Evolutionary conservation across 2,888 invertebrate genomes (phyloP), one percentile per base, ranked within the genome.

Genomic region (Pantelozetes paolii): DNA sequence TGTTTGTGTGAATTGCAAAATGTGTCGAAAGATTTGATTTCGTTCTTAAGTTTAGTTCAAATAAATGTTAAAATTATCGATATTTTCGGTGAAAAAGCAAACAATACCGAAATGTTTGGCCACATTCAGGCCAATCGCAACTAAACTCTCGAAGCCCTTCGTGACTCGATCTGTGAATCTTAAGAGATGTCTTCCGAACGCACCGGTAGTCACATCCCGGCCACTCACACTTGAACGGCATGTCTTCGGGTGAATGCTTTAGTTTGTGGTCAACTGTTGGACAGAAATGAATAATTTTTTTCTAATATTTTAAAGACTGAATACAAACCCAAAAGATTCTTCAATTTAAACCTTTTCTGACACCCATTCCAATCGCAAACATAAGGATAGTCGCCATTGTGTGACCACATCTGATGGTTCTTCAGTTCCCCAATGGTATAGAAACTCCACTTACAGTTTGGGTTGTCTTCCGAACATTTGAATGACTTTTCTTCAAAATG

Each of bases 91-190:
- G n/a, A n/a, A n/a, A n/a, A n/a, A n/a, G 45, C 45, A 36, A 62
- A 1, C 1, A 23, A 42, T 30, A 67, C 67, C 42, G 32, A 13
- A 42, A 67, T 11, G 13, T 26, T n/a, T 42, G 67, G 2, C 67
- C 67, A 23, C 67, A 67, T 67, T 67, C 67, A 15, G 67, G 67
- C 67, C 67, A 67, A 42, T 67, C 67, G 26, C 67, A 67, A 0
- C 1, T 0, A 15, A 42, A 67, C 1, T 23, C 3, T 42, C 5
- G 20, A 8, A 20, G 13, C 13, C 67, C 67, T 11, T 23, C 11
- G 23, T 67, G 67, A 42, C 23, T 23, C n/a, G n/a, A 3, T 15
- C 20, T 36, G 15, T 67, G 67, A 8, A 67, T 23, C 23, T 67
- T 42, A 11, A 40, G 40, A n/a, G 40, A 1, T 1, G 20, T 42